Percentiles rank a stretch among this genome's conserved stretches.
Evolutionary conservation across 2,888 invertebrate genomes (phyloP).

Genomic region (Hesperia comma): DNA sequence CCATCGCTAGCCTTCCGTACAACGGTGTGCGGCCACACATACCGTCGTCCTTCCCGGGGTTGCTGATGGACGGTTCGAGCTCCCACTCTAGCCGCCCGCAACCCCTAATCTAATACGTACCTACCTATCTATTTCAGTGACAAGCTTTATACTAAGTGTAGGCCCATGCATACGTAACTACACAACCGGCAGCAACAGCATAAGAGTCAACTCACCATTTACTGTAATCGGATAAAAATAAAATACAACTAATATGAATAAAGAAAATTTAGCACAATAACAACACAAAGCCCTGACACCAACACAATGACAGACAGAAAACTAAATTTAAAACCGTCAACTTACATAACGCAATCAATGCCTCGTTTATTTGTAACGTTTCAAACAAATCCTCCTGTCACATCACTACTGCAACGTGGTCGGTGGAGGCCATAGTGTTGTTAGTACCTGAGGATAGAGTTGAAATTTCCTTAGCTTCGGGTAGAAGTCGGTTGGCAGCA

Average conservation of each 20-base stretch:
- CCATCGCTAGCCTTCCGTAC: too few relatives aligned
- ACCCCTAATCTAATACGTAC: too few relatives aligned
- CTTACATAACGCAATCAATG: constrained; percentile 78
- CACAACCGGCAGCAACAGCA: not conserved
- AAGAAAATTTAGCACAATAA: constrained; percentile 26
- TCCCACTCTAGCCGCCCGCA: too few relatives aligned
- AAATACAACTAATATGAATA: not conserved
- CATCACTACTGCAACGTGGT: constrained; percentile 51
- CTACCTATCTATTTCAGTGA: too few relatives aligned
- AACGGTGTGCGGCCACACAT: too few relatives aligned
- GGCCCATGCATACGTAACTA: too few relatives aligned
- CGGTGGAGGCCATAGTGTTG: constrained; percentile 25
- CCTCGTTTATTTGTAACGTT: constrained; percentile 77
- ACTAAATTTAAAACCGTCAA: constrained; percentile 66
- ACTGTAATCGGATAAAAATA: not conserved
- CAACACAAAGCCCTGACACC: constrained; percentile 36
- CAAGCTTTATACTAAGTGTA: too few relatives aligned
- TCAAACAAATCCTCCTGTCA: constrained; percentile 77
- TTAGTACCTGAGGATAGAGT: constrained; percentile 45
- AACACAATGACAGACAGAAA: constrained; percentile 57
- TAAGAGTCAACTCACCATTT: not conserved
- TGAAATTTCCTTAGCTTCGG: constrained; percentile 39
- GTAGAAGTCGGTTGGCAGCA: constrained; percentile 44
- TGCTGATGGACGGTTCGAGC: too few relatives aligned
- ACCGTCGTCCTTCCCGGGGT: too few relatives aligned